Conservation (phyloP, 2,113 vertebrate genomes). For the Vicugna pacos region DNA sequence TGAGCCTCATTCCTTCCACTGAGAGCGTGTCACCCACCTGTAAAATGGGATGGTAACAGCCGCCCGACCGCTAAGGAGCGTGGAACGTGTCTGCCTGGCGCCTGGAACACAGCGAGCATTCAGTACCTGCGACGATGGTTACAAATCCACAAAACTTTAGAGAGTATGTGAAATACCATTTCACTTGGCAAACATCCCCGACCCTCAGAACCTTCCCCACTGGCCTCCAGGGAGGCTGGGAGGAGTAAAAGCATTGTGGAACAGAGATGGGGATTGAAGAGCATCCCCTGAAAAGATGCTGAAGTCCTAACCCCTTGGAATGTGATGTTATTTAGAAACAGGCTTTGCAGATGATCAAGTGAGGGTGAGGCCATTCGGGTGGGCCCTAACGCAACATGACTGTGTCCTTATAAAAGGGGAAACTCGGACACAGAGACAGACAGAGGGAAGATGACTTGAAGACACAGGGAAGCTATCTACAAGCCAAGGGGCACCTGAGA, state of each 20-base stretch:
- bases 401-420: neutral
- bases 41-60: neutral
- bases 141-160: neutral
- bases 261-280: neutral
- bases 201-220: neutral
- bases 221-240: neutral
- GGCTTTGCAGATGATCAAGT: neutral
- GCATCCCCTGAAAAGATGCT: neutral
- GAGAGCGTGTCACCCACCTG: neutral
- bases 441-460: neutral
- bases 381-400: neutral
- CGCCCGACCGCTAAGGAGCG: neutral
- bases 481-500: fast-evolving
- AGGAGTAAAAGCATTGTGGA: fast-evolving
- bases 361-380: neutral
- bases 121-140: fast-evolving
- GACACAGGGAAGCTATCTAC: neutral
- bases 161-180: neutral
- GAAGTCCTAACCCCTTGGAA: neutral
- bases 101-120: neutral
- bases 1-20: neutral
- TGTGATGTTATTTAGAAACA: neutral
- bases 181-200: neutral
- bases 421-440: neutral
- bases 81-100: fast-evolving